A percentile compares a stretch with the other conserved stretches of the same genome.
Conservation (phyloP, 2,888 invertebrate genomes). For the Caradrina kadenii region DNA sequence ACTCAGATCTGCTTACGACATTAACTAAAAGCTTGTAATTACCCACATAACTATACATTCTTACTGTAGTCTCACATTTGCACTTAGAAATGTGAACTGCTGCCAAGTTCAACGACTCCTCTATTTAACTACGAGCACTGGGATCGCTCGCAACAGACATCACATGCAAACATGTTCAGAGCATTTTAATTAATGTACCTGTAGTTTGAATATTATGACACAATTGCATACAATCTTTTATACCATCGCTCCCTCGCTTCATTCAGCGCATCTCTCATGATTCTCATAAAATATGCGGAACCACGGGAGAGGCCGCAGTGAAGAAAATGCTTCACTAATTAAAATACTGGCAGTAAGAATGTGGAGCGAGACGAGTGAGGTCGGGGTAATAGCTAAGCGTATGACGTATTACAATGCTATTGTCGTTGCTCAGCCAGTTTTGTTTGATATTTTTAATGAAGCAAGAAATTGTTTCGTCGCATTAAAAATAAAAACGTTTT, state of each 20-base stretch:
- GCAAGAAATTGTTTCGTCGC: not conserved
- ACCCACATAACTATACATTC: constrained; percentile 3
- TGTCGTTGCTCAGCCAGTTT: constrained; percentile 15
- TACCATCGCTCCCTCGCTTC: constrained; percentile 13
- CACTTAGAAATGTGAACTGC: constrained; percentile 21
- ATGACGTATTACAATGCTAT: constrained; percentile 8
- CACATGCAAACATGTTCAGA: constrained; percentile 16
- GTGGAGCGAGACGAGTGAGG: constrained; percentile 27
- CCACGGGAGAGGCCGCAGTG: constrained; percentile 18
- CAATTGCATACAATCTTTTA: constrained; percentile 21
- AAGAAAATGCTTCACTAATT: constrained; percentile 53
- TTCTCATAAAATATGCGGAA: constrained; percentile 41
- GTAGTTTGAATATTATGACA: constrained; percentile 27
- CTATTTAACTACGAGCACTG: constrained; percentile 6
- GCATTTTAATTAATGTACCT: constrained; percentile 28
- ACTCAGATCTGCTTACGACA: not conserved
- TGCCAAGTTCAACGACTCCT: constrained; percentile 45
- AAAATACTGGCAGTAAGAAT: constrained; percentile 47
- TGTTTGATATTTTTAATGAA: constrained; percentile 4
- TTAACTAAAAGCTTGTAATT: not conserved
- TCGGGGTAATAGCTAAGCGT: constrained; percentile 18
- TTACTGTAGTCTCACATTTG: constrained; percentile 25
- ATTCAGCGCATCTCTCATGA: constrained; percentile 30
- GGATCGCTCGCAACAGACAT: not conserved
- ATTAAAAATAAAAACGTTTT: not conserved